Base-by-base conservation (phyloP, 2,888 invertebrate species). In the Ischnura elegans region DNA sequence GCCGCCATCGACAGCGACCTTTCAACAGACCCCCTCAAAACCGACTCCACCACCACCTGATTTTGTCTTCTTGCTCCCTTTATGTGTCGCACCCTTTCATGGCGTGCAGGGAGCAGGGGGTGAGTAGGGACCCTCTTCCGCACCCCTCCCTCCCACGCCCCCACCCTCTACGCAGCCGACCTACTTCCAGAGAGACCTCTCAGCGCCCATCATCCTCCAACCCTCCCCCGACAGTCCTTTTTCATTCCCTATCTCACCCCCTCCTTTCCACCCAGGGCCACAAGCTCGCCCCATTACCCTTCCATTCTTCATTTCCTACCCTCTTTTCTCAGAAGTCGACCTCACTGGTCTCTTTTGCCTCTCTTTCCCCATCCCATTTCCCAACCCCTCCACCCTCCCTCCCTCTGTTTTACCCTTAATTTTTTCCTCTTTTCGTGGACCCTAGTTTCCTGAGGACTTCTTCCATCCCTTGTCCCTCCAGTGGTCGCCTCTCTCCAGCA, bases 1-100 rank as follows among this genome's bases (percentile, higher is more conserved):
- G 21, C 43, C 90, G 66, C 61, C 66, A 90, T 61, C 43, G 90
- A 90, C 55, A 61, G 55, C 90, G 90, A 90, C 90, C 90, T 90
- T 90, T 90, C 55, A 90, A 36, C 76, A 90, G 90, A 90, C 90
- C 45, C 90, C 45, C 66, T 76, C 43, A 61, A 43, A n/a, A 61
- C 61, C 55, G 21, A 66, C n/a, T n/a, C 61, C 90, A 90, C n/a
- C 87, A 51, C 51, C 87, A 87, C 87, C 43, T 90, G 90, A 43
- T 61, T 61, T 61, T 66, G 61, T 90, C 61, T 90, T 61, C 43
- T 42, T 61, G 43, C 43, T n/a, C 46, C 46, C 45, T 46, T 86
- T 86, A 86, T 46, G n/a, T 46, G 25, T 46, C n/a, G 45, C 43
- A 46, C 86, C 46, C 86, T 46, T 86, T 86, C 45, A 25, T 13